Conservation (phyloP, 2,888 invertebrate genomes). For the Lissonota sp. region DNA sequence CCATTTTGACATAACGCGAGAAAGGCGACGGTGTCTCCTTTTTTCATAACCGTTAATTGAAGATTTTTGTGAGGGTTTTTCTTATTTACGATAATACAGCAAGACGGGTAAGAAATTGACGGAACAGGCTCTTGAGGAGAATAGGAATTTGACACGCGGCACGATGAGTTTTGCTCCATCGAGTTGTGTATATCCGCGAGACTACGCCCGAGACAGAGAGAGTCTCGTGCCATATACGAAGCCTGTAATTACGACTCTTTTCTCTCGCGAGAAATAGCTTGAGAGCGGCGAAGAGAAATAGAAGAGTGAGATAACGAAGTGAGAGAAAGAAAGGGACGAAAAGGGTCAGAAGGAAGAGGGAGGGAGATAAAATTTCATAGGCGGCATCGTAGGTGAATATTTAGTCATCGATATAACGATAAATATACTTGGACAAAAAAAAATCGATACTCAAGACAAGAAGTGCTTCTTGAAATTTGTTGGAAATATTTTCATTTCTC, state of each 20-base stretch:
- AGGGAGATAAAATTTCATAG: slow-evolving; percentile 20
- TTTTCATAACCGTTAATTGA: too few species aligned
- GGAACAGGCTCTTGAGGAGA: background rate
- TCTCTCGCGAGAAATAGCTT: slow-evolving; percentile 67
- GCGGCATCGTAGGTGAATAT: slow-evolving; percentile 34
- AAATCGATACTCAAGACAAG: too few species aligned
- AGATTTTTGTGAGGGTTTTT: too few species aligned
- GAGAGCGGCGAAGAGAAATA: slow-evolving; percentile 51
- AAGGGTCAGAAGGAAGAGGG: background rate
- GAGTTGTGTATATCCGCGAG: slow-evolving; percentile 29
- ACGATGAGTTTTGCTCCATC: slow-evolving; percentile 59
- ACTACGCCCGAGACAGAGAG: slow-evolving; percentile 49
- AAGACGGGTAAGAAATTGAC: background rate
- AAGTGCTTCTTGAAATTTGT: too few species aligned
- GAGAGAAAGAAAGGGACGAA: slow-evolving; percentile 35
- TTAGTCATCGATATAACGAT: slow-evolving; percentile 44
- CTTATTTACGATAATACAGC: background rate
- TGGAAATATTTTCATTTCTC: too few species aligned
- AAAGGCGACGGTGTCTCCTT: too few species aligned
- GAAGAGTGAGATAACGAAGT: slow-evolving; percentile 42
- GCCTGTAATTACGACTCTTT: slow-evolving; percentile 74
- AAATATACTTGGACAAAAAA: slow-evolving; percentile 10
- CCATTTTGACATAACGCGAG: too few species aligned
- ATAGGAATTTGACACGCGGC: slow-evolving; percentile 58
- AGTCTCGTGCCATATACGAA: slow-evolving; percentile 66